Evolutionary conservation across 2,113 vertebrate species (phyloP).

Genomic region (Clarias gariepinus): DNA sequence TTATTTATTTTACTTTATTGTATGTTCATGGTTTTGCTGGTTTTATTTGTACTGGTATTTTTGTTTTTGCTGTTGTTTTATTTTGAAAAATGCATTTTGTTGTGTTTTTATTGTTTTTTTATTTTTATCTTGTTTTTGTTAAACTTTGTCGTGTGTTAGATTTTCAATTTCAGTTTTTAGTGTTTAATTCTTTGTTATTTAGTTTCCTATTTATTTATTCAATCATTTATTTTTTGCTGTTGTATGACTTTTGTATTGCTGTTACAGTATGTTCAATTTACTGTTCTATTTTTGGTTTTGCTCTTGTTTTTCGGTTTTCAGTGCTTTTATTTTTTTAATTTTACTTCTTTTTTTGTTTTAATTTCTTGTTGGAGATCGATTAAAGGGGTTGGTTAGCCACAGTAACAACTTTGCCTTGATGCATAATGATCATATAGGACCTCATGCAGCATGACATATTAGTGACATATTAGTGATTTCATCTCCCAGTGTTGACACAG

Average conservation of each 20-base stretch:
- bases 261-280: background rate
- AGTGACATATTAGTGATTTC: background rate
- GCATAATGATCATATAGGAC: constrained; percentile 29
- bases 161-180: too few relatives aligned
- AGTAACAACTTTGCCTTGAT: background rate
- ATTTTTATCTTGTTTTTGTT: background rate
- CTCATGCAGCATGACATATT: constrained; percentile 31
- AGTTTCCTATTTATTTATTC: too few relatives aligned
- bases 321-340: too few relatives aligned
- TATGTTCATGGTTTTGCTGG: too few relatives aligned
- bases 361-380: background rate
- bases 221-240: background rate
- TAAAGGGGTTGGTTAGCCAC: background rate
- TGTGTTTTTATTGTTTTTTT: background rate
- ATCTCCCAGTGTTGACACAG: background rate
- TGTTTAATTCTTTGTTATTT: too few relatives aligned
- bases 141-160: background rate
- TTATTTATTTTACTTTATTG: too few relatives aligned
- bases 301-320: background rate
- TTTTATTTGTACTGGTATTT: too few relatives aligned
- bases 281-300: background rate
- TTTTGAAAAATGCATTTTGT: background rate
- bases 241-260: background rate
- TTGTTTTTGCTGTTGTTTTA: background rate
- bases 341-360: background rate